phyloP scores from a whole-genome alignment of 2,797 vertebrate genomes.

The Enteromius radiatus region DNA sequence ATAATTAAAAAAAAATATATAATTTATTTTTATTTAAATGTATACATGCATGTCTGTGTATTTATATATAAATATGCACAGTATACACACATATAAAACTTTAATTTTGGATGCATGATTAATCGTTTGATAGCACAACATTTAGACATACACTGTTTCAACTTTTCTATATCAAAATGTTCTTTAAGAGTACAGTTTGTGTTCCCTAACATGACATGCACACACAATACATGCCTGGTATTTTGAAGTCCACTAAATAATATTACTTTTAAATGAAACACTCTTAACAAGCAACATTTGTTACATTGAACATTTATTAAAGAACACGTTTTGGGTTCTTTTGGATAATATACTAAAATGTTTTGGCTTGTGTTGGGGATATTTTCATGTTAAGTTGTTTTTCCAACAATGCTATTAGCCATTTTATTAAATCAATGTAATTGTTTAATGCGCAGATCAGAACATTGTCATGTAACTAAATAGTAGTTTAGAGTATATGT shows the following conservation, averaged over 20 bases:
- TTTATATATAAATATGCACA: no score
- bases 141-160: background rate
- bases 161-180: background rate
- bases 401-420: background rate
- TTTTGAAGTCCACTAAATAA: background rate
- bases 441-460: conserved; percentile 33
- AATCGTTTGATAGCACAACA: no score
- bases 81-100: no score
- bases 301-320: conserved; percentile 36
- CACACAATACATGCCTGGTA: background rate
- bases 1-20: no score
- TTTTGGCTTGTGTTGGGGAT: background rate
- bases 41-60: no score
- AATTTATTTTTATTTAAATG: no score
- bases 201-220: background rate
- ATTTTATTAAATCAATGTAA: conserved; percentile 45
- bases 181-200: background rate
- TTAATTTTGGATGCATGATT: no score
- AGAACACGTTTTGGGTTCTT: conserved; percentile 23
- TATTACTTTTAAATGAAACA: background rate
- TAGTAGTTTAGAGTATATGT: conserved; percentile 42
- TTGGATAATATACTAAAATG: background rate
- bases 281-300: background rate
- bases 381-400: background rate
- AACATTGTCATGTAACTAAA: conserved; percentile 48